A percentile compares a stretch with the other conserved stretches of the same genome.
These are phyloP conservation scores for Trematocara unimaculatum DNA, from an alignment of 2,113 vertebrate genomes.

Conservation along the genomic window DNA sequence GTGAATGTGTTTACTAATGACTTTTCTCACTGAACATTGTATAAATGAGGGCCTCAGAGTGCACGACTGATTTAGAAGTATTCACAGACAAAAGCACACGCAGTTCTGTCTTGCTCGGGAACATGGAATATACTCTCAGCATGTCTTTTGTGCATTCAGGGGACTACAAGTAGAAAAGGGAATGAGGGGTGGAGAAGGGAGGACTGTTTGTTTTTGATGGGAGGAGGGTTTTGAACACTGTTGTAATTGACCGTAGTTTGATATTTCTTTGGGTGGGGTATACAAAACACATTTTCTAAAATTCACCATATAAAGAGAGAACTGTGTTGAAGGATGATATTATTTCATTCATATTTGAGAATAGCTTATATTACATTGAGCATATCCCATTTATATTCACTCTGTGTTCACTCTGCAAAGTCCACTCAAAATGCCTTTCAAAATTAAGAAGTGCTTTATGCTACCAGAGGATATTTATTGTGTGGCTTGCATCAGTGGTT, in stretches of 20 bases:
- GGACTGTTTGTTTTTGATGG: slow-evolving; percentile 10
- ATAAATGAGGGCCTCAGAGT: slow-evolving; percentile 24
- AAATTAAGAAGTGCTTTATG: neutral
- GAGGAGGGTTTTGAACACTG: slow-evolving; percentile 16
- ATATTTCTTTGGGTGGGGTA: slow-evolving; percentile 30
- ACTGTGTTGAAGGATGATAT: neutral
- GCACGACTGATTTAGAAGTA: slow-evolving; percentile 3
- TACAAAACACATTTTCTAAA: neutral
- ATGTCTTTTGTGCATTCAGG: slow-evolving; percentile 39
- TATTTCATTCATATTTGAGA: neutral
- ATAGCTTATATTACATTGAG: neutral
- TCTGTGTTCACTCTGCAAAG: neutral
- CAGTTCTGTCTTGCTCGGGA: neutral
- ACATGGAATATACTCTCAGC: slow-evolving; percentile 5
- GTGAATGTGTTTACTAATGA: slow-evolving; percentile 37
- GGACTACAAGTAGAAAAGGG: slow-evolving; percentile 6
- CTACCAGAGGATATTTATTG: neutral
- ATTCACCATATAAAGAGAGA: neutral
- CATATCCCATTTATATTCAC: neutral
- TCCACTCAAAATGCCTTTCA: neutral
- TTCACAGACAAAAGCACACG: neutral
- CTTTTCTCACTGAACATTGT: slow-evolving; percentile 13
- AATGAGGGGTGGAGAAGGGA: neutral
- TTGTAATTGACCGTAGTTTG: slow-evolving; percentile 27
- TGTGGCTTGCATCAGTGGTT: neutral